Evolutionary conservation across 2,888 invertebrate genomes (phyloP).

Genomic region (Nipponacmea schrenckii): DNA sequence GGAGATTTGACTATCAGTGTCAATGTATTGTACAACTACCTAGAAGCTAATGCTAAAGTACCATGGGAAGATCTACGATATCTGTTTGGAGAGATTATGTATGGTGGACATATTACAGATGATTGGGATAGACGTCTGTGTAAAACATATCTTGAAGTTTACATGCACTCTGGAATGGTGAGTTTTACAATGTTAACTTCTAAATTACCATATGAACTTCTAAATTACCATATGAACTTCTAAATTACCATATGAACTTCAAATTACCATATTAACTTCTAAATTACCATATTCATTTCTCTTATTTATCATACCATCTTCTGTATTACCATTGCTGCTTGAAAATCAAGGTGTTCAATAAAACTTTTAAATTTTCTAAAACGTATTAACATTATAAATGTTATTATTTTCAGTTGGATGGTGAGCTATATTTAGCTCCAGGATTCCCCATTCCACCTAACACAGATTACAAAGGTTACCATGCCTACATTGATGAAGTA

Average conservation of each 20-base stretch:
- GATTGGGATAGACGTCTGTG: slow-evolving; percentile 94
- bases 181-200: slow-evolving; percentile 17
- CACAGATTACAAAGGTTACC: slow-evolving; percentile 91
- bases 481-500: slow-evolving; percentile 89
- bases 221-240: too few relatives aligned
- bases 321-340: too few relatives aligned
- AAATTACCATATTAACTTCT: too few relatives aligned
- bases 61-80: slow-evolving; percentile 97
- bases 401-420: slow-evolving; percentile 78
- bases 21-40: slow-evolving; percentile 91
- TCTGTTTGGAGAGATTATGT: slow-evolving; percentile 98
- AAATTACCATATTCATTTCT: too few relatives aligned
- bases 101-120: slow-evolving; percentile 96
- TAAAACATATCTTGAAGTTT: slow-evolving; percentile 82
- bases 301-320: too few relatives aligned
- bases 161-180: slow-evolving; percentile 91
- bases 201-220: too few relatives aligned
- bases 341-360: too few relatives aligned
- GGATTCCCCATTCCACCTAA: slow-evolving; percentile 93
- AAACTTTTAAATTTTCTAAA: too few relatives aligned
- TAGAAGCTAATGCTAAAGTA: slow-evolving; percentile 87
- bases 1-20: slow-evolving; percentile 93
- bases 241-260: too few relatives aligned
- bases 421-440: slow-evolving; percentile 90
- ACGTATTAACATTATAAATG: too few relatives aligned